Base-by-base conservation (phyloP, 1,140 invertebrate genomes). In the Platyura marginata region DNA sequence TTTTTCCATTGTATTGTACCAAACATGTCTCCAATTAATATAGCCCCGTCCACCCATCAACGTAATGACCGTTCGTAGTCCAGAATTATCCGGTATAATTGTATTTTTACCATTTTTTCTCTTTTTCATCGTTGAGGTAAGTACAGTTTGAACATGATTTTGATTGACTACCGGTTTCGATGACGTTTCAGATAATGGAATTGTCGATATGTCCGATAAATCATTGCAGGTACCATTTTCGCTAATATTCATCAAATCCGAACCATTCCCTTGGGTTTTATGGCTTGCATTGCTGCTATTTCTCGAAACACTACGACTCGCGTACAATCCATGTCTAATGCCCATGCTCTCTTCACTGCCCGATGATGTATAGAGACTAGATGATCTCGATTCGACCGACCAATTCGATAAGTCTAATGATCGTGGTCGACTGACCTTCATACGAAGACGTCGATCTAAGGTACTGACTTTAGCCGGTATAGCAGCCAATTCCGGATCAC, bases 11-110 rank as follows among this genome's bases (percentile, higher is more conserved):
- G 68, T 67, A 9, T 64, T 66, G 51, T 72, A 72, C 47, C 74
- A 75, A 2, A 74, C 70, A 50, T 82, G 79, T 22, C 79, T 63
- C 74, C 80, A 85, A 63, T 87, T 83, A 4, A 83, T 72, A 52
- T 92, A 93, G 3, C 87, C 88, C 8, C 83, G 68, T 4, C 87
- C 88, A 4, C 87, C 88, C 66, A 86, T 85, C 11, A 92, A 56
- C 0, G 85, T 87, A 3, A 92, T 71, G 21, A 91, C 75, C 0
- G 87, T 91, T 45, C 81, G 63, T 18, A 76, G 71, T 2, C 71
- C 69, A 44, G 70, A 62, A 32, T 22, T 23, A 55, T 13, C 43
- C 55, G 39, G 47, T 48, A 36, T 54, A 51, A 36, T 54, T 53
- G 42, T 54, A 47, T 42, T 56, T 42, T 47, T 41, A 47, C 46